Conservation (phyloP, 2,888 invertebrate genomes). For the Leptinotarsa rubiginosa region DNA sequence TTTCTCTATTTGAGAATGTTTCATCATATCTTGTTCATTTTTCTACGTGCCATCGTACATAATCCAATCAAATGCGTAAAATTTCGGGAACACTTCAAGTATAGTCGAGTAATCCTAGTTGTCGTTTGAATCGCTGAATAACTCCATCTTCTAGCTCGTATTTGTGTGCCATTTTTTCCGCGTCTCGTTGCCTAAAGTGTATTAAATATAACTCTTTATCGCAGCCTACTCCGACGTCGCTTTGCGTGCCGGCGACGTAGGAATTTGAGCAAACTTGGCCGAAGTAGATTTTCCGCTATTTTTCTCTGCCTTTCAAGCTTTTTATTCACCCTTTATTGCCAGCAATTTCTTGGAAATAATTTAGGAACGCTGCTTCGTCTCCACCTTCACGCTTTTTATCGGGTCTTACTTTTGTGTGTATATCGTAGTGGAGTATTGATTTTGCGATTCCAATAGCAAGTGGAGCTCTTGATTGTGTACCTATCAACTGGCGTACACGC, state of each 20-base stretch:
- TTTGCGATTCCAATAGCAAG: slow-evolving; percentile 51
- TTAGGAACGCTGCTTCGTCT: slow-evolving; percentile 46
- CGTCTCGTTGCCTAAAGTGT: slow-evolving; percentile 20
- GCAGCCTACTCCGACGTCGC: slow-evolving; percentile 24
- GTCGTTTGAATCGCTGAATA: neutral
- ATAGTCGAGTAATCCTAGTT: neutral
- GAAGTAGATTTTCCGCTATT: slow-evolving; percentile 48
- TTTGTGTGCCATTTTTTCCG: slow-evolving; percentile 1
- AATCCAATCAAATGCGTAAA: too few relatives aligned
- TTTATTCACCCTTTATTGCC: slow-evolving; percentile 52
- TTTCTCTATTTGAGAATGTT: too few relatives aligned
- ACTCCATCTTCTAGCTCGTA: slow-evolving; percentile 1
- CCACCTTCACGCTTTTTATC: slow-evolving; percentile 41
- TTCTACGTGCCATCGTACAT: too few relatives aligned
- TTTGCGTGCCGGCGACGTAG: slow-evolving; percentile 33
- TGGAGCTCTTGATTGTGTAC: slow-evolving; percentile 1
- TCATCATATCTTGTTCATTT: too few relatives aligned
- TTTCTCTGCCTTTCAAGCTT: slow-evolving; percentile 42
- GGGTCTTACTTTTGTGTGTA: slow-evolving; percentile 49
- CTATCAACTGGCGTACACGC: neutral
- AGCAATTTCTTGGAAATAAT: slow-evolving; percentile 57
- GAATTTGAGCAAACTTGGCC: slow-evolving; percentile 40
- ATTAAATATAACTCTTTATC: slow-evolving; percentile 30
- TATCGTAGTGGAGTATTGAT: slow-evolving; percentile 51
- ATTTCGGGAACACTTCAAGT: neutral